Evolutionary conservation across 2,797 vertebrate species (phyloP).

Genomic region (Pristis pectinata): DNA sequence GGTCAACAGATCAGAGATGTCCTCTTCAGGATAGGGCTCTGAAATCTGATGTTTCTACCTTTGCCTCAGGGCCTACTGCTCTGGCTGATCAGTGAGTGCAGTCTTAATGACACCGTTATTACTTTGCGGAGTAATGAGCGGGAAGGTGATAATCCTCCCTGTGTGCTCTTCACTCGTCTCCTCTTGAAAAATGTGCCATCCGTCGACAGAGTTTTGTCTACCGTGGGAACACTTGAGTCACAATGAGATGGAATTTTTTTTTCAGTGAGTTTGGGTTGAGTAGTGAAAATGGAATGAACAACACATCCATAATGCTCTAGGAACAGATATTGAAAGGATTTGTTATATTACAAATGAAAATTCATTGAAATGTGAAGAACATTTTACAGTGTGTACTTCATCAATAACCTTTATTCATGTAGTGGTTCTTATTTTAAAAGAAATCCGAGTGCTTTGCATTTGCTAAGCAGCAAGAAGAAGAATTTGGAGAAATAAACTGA

Average conservation of each 20-base stretch:
- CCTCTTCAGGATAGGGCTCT: neutral
- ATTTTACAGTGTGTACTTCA: neutral
- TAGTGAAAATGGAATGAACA: neutral
- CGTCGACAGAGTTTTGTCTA: neutral
- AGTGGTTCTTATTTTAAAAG: neutral
- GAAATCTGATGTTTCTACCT: neutral
- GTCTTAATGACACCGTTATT: neutral
- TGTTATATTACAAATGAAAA: neutral
- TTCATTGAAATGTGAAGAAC: neutral
- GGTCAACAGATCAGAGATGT: neutral
- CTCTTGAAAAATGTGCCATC: neutral
- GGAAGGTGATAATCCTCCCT: neutral
- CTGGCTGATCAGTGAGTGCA: neutral
- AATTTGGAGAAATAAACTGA: neutral
- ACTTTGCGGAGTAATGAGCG: neutral
- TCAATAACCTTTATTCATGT: neutral
- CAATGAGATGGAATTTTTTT: neutral
- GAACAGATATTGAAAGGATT: constrained; percentile 20
- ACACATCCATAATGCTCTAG: too few relatives aligned
- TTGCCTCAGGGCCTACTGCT: neutral
- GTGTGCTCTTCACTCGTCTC: neutral
- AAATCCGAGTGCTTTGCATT: neutral
- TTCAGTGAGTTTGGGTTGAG: neutral
- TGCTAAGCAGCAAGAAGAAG: neutral
- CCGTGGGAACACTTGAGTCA: neutral